These are phyloP conservation scores for Argopecten irradians DNA, from an alignment of 1,140 invertebrate species.

Conservation along the genomic window DNA sequence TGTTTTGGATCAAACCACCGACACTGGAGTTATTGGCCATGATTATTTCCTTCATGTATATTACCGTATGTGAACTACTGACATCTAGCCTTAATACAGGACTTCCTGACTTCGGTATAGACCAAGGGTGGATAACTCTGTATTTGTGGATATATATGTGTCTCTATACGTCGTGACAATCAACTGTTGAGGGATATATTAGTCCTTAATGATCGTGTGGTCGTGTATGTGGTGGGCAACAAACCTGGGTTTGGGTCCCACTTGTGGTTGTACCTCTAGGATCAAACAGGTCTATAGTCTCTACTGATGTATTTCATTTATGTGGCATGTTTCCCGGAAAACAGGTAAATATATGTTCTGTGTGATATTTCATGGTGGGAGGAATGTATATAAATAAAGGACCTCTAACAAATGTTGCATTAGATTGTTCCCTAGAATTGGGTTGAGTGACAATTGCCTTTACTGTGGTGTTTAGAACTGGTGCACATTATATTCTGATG, in stretches of 20 bases:
- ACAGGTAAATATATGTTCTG: background rate
- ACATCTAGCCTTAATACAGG: background rate
- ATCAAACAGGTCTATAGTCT: background rate
- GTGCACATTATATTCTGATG: too few species aligned
- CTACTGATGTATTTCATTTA: background rate
- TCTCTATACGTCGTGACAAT: background rate
- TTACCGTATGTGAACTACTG: background rate
- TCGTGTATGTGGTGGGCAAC: background rate
- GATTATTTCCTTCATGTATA: background rate
- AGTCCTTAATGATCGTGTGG: background rate
- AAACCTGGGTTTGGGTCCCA: background rate
- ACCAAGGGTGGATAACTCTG: conserved; percentile 4
- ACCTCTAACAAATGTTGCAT: too few species aligned
- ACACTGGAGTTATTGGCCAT: background rate
- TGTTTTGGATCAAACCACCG: background rate
- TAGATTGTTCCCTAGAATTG: too few species aligned
- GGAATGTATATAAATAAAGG: background rate
- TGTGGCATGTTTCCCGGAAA: background rate
- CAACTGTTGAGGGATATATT: background rate
- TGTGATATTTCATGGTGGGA: background rate
- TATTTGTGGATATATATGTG: too few species aligned
- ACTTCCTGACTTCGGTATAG: background rate
- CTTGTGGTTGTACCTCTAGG: background rate
- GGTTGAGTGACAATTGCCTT: too few species aligned
- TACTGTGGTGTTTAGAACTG: too few species aligned